phyloP scores from a whole-genome alignment of 2,113 vertebrate genomes.

The Sterrhoptilus dennistouni region DNA sequence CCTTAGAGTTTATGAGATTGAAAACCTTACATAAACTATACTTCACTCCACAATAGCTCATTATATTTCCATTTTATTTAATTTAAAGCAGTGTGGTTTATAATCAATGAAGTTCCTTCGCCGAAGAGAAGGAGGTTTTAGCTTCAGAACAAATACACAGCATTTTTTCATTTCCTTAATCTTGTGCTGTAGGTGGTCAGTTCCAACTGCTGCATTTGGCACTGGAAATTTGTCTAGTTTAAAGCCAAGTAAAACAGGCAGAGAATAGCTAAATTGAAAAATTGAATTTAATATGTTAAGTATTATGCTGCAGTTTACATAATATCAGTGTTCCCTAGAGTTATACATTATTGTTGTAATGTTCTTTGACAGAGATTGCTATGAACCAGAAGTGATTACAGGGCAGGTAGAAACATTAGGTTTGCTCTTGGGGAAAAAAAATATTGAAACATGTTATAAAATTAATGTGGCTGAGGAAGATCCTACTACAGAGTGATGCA shows the following conservation, averaged over 20 bases:
- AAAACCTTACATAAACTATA: constrained; percentile 39
- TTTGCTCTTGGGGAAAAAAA: neutral
- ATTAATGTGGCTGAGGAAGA: neutral
- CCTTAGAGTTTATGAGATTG: constrained; percentile 2
- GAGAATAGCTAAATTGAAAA: constrained; percentile 61
- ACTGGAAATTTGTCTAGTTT: constrained; percentile 40
- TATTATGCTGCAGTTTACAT: constrained; percentile 58
- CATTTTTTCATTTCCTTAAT: constrained; percentile 66
- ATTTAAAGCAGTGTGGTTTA: constrained; percentile 32
- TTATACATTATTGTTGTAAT: constrained; percentile 26
- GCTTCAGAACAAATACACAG: constrained; percentile 52
- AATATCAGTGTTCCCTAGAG: constrained; percentile 50
- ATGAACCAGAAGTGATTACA: constrained; percentile 29
- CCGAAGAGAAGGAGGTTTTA: constrained; percentile 29
- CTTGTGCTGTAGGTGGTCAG: constrained; percentile 64
- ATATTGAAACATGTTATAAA: neutral
- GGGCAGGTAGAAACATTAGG: constrained; percentile 18
- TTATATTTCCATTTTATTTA: constrained; percentile 58
- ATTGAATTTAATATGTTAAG: constrained; percentile 55
- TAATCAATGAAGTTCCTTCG: constrained; percentile 24
- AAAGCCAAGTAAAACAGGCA: constrained; percentile 69
- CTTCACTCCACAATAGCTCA: constrained; percentile 31
- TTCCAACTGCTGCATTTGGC: constrained; percentile 57
- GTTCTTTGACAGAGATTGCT: constrained; percentile 48
- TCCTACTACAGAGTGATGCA: neutral